Conservation (phyloP, 2,113 vertebrate species). For the Mesembrinibis cayennensis region DNA sequence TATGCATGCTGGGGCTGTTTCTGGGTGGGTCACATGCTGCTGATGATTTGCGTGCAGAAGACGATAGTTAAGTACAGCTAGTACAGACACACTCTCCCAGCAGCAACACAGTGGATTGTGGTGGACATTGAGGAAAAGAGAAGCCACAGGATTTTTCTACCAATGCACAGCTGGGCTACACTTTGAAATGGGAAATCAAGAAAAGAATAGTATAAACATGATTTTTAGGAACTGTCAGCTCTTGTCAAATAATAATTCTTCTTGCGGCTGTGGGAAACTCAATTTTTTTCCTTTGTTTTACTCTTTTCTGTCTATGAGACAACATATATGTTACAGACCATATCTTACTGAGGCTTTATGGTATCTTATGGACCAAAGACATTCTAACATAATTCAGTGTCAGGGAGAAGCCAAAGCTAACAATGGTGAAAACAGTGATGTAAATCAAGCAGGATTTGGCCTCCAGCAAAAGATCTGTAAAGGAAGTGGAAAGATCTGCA, state of each 20-base stretch:
- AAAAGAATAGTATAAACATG: not conserved
- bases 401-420: not conserved
- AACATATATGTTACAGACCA: not conserved
- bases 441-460: not conserved
- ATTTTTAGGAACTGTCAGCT: not conserved
- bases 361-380: not conserved
- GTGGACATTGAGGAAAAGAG: not conserved
- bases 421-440: not conserved
- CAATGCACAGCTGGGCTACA: not conserved
- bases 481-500: not conserved
- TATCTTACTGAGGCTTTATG: not conserved
- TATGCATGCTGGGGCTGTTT: not conserved
- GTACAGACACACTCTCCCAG: not conserved
- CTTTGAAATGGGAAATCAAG: conserved; percentile 21
- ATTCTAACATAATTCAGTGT: not conserved
- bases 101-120: not conserved
- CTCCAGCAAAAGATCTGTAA: conserved; percentile 25
- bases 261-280: not conserved
- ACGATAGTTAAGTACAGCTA: not conserved
- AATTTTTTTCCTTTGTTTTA: not conserved
- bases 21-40: not conserved
- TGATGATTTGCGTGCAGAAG: not conserved
- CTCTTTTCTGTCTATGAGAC: not conserved
- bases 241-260: not conserved
- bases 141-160: conserved; percentile 1